Conservation (phyloP, 1,140 invertebrate genomes). For the Lucilia cuprina region DNA sequence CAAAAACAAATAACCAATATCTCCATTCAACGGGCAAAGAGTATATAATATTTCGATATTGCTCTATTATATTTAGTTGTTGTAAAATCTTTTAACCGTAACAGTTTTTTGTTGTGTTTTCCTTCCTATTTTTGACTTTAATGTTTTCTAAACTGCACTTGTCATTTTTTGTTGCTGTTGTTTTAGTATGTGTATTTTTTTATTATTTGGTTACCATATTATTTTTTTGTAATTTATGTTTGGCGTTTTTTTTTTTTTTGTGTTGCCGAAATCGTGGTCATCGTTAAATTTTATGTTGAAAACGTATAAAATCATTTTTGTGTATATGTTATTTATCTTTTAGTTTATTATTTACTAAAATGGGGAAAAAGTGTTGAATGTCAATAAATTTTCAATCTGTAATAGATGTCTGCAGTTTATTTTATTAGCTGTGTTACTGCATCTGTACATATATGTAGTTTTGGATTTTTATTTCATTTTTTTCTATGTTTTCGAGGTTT, state of each 20-base stretch:
- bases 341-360: background rate
- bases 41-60: background rate
- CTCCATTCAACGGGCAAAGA: background rate
- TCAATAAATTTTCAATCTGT: background rate
- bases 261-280: background rate
- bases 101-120: background rate
- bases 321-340: background rate
- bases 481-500: too few species aligned
- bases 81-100: slow-evolving; percentile 1
- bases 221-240: too few species aligned
- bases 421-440: background rate
- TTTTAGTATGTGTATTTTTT: background rate
- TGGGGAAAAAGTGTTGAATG: background rate
- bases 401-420: background rate
- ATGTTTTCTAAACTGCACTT: background rate
- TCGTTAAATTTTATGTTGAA: background rate
- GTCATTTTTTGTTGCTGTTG: background rate
- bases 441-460: background rate
- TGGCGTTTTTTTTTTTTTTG: too few species aligned
- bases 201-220: too few species aligned
- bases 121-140: too few species aligned
- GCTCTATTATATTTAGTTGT: background rate
- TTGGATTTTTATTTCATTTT: too few species aligned
- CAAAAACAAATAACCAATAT: background rate
- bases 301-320: background rate